Base-by-base conservation (phyloP, 1,140 invertebrate species). In the Pogonus chalceus region DNA sequence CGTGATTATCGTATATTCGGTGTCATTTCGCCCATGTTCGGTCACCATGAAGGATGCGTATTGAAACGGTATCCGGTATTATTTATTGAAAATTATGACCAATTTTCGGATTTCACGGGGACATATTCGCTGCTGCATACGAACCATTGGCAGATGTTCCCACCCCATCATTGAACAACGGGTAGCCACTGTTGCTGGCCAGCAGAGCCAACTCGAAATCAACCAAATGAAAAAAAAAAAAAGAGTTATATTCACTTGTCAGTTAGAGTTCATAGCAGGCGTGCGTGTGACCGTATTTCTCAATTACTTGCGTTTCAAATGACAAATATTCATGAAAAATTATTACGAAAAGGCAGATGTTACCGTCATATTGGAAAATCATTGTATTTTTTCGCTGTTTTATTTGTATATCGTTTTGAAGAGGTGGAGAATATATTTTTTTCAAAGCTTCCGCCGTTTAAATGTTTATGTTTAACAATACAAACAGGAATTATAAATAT, bases 41-140 rank as follows among this genome's bases (percentile, higher is more conserved):
- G 26, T n/a, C 26, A 31, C 26, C 14, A 31, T 31, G 26, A 31
- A 31, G 26, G 26, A 31, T 31, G 26, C 14, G 26, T 31, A 31
- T 31, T 31, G 26, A 31, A 31, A 31, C 26, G 7, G 37, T 43
- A 43, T 43, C 37, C 37, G 37, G 37, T 9, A 18, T 18, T 43
- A 43, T 43, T 43, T 43, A 43, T 43, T 43, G 37, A 43, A 43
- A 43, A 43, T 43, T 43, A 43, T 43, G 37, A 18, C 37, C 37
- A 43, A 43, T 43, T 43, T 43, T 43, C 37, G 37, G 37, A 43
- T 43, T 43, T 43, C 37, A 43, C 26, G 26, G 37, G 37, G 18
- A 43, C 37, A 43, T n/a, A n/a, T n/a, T n/a, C n/a, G n/a, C n/a
- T n/a, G n/a, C n/a, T n/a, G n/a, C n/a, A n/a, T n/a, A n/a, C n/a